These are phyloP conservation scores for Ophthalmolycus amberensis DNA, from an alignment of 2,113 vertebrate genomes.

Conservation along the genomic window DNA sequence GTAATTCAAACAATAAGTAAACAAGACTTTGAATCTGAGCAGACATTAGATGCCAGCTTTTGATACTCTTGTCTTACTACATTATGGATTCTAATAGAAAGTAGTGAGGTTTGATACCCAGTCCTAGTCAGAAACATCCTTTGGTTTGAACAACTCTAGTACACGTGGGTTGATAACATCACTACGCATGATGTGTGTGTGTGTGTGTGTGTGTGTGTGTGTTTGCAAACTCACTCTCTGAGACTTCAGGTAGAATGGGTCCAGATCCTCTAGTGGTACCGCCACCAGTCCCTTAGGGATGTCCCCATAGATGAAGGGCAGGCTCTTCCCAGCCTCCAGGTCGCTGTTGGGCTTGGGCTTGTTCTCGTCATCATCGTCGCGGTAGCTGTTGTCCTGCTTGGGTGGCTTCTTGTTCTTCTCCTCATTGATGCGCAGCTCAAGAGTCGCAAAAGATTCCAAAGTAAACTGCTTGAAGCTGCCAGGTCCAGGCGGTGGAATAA, in stretches of 20 bases:
- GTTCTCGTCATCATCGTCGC: conserved; percentile 95
- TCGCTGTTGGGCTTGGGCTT: conserved; percentile 96
- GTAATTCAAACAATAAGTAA: background rate
- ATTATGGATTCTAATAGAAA: background rate
- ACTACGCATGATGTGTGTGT: background rate
- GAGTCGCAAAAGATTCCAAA: conserved; percentile 91
- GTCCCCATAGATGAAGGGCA: conserved; percentile 99
- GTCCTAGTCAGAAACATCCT: conserved; percentile 36
- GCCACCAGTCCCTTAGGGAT: conserved; percentile 90
- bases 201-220: conserved; percentile 1
- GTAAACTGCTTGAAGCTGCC: conserved; percentile 96
- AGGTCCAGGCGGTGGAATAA: conserved; percentile 98
- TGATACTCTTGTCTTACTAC: background rate
- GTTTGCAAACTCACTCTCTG: conserved; percentile 92
- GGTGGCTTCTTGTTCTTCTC: conserved; percentile 94
- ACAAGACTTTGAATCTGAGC: background rate
- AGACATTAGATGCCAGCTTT: background rate
- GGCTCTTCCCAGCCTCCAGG: conserved; percentile 95
- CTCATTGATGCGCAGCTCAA: conserved; percentile 94
- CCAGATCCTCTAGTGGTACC: conserved; percentile 96
- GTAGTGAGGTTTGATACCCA: background rate
- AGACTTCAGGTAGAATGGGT: conserved; percentile 94
- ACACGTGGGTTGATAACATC: background rate
- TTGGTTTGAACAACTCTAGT: background rate
- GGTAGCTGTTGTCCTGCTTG: conserved; percentile 96